phyloP scores from a whole-genome alignment of 2,113 vertebrate species.

The Anhinga anhinga region DNA sequence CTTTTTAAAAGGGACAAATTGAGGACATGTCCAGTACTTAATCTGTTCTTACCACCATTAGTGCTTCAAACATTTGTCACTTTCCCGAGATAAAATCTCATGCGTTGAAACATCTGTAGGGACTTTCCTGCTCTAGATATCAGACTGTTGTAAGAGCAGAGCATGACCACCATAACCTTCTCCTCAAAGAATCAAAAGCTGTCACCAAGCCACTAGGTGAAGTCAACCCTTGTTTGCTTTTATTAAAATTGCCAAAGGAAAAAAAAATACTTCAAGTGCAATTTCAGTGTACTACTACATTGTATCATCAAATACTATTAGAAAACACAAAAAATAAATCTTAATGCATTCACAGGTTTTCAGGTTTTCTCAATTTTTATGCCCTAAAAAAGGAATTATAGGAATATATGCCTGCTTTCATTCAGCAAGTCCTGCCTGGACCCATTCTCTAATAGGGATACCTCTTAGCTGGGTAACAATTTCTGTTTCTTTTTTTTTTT shows the following conservation, averaged over 20 bases:
- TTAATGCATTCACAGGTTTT: background rate
- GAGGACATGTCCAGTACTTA: background rate
- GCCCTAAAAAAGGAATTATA: background rate
- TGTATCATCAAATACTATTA: background rate
- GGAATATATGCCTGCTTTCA: background rate
- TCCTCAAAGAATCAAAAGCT: background rate
- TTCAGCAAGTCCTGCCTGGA: background rate
- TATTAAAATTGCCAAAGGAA: background rate
- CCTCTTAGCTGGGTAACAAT: background rate
- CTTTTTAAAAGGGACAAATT: background rate
- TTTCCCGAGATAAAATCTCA: background rate
- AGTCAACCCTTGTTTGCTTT: background rate
- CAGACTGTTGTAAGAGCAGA: background rate
- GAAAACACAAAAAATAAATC: background rate
- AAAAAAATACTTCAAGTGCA: background rate
- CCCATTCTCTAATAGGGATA: background rate
- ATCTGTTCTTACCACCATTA: background rate
- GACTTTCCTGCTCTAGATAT: background rate
- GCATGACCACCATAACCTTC: background rate
- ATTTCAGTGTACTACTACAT: background rate
- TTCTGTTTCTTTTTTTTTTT: background rate
- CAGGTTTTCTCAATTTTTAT: background rate
- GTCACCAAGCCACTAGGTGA: background rate
- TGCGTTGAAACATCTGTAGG: background rate
- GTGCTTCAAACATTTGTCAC: background rate